Conservation (phyloP, 2,113 vertebrate species). For the Chinchilla lanigera region DNA sequence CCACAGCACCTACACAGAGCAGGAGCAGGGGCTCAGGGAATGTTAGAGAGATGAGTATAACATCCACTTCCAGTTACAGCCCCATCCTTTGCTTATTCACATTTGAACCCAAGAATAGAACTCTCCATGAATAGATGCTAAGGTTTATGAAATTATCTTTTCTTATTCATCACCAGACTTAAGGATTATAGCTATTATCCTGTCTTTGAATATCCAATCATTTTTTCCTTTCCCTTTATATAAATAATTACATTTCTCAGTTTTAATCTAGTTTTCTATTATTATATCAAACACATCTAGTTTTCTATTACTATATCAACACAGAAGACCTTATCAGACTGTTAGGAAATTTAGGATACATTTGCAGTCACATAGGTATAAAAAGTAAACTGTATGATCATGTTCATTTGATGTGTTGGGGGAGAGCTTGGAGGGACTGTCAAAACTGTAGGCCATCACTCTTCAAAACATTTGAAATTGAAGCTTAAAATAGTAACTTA, state of each 20-base stretch:
- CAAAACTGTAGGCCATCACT: neutral
- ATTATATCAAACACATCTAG: neutral
- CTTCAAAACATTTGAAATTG: neutral
- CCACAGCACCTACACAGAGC: neutral
- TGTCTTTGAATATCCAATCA: neutral
- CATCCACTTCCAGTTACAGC: neutral
- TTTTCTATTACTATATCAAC: neutral
- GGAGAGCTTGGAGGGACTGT: neutral
- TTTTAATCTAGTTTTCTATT: neutral
- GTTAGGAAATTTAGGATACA: neutral
- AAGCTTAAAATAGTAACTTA: neutral
- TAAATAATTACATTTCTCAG: constrained; percentile 40
- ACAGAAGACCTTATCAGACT: neutral
- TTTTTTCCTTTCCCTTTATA: neutral
- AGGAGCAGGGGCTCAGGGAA: neutral
- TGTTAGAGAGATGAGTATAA: neutral
- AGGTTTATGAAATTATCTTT: neutral
- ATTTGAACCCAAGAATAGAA: neutral
- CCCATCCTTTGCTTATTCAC: neutral
- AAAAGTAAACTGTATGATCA: neutral
- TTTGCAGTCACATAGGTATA: neutral
- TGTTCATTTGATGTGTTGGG: neutral
- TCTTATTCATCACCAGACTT: neutral
- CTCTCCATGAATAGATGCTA: neutral
- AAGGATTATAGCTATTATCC: neutral